Conservation (phyloP, 92 coral and sea anemone species). For the Diadumene lineata region DNA sequence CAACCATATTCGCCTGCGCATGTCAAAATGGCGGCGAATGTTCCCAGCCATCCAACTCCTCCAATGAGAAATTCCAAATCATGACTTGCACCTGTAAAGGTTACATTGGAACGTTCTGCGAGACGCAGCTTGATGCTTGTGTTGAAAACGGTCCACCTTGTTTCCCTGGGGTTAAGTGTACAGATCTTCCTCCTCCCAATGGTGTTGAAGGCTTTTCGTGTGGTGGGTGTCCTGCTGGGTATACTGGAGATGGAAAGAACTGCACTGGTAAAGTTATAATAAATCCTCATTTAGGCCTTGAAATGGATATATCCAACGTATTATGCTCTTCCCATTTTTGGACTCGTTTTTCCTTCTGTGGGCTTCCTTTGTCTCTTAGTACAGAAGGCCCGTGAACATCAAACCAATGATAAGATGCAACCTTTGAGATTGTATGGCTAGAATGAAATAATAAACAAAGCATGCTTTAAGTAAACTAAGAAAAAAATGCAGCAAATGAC, state of each 20-base stretch:
- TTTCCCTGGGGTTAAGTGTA: slow-evolving; percentile 67
- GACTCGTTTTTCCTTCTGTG: no score
- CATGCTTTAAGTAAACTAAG: no score
- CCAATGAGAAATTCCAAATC: slow-evolving; percentile 51
- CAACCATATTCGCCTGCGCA: slow-evolving; percentile 66
- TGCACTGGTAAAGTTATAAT: slow-evolving; percentile 49
- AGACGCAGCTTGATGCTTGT: slow-evolving; percentile 63
- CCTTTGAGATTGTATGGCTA: no score
- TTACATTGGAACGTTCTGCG: slow-evolving; percentile 70
- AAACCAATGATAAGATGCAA: no score
- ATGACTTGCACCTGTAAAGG: slow-evolving; percentile 71
- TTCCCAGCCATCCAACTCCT: slow-evolving; percentile 36
- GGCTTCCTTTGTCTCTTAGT: no score
- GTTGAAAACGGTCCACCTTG: slow-evolving; percentile 65
- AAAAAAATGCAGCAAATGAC: no score
- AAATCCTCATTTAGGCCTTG: no score
- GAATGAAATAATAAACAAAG: no score
- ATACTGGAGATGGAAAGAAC: slow-evolving; percentile 59
- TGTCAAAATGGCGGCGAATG: slow-evolving; percentile 66
- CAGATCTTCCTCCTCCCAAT: slow-evolving; percentile 60
- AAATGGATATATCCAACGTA: no score
- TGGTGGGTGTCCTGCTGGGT: slow-evolving; percentile 77
- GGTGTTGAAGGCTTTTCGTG: slow-evolving; percentile 55
- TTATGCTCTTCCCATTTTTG: no score
- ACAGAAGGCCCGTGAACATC: no score